Evolutionary conservation across 2,797 vertebrate species (phyloP).

Genomic region (Borostomias antarcticus): DNA sequence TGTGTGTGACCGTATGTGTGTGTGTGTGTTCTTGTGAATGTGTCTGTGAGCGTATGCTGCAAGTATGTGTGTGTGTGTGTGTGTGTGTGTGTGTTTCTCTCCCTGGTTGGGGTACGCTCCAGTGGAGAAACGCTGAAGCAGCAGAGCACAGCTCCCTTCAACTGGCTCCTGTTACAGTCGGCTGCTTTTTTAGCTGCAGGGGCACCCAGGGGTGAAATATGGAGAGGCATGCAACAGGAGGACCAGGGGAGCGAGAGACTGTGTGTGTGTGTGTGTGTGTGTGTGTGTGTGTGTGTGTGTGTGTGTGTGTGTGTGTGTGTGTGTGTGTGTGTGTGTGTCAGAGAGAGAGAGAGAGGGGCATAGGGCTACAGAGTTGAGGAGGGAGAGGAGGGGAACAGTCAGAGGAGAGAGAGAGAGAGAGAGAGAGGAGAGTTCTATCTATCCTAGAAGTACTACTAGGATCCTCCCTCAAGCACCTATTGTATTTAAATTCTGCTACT

Average conservation of each 20-base stretch:
- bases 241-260: slow-evolving; percentile 16
- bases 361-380: slow-evolving; percentile 17
- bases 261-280: slow-evolving; percentile 29
- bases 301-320: background rate
- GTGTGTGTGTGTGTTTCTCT: slow-evolving; percentile 23
- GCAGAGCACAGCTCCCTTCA: slow-evolving; percentile 61
- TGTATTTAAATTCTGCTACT: too few relatives aligned
- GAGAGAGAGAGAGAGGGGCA: slow-evolving; percentile 10
- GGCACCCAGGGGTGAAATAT: slow-evolving; percentile 72
- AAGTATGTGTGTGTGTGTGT: slow-evolving; percentile 2
- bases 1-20: slow-evolving; percentile 28
- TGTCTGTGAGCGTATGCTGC: too few relatives aligned
- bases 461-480: too few relatives aligned
- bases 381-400: background rate
- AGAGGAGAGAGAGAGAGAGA: background rate
- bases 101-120: slow-evolving; percentile 55
- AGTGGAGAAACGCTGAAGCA: slow-evolving; percentile 70
- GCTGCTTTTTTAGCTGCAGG: slow-evolving; percentile 61
- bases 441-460: too few relatives aligned
- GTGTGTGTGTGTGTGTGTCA: background rate
- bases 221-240: slow-evolving; percentile 63
- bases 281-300: background rate
- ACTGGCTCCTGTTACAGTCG: slow-evolving; percentile 71
- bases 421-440: background rate
- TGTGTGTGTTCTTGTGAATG: slow-evolving; percentile 6